Percentiles rank a stretch among this genome's conserved stretches.
Conservation (phyloP, 2,113 vertebrate genomes). For the Phalacrocorax carbo region DNA sequence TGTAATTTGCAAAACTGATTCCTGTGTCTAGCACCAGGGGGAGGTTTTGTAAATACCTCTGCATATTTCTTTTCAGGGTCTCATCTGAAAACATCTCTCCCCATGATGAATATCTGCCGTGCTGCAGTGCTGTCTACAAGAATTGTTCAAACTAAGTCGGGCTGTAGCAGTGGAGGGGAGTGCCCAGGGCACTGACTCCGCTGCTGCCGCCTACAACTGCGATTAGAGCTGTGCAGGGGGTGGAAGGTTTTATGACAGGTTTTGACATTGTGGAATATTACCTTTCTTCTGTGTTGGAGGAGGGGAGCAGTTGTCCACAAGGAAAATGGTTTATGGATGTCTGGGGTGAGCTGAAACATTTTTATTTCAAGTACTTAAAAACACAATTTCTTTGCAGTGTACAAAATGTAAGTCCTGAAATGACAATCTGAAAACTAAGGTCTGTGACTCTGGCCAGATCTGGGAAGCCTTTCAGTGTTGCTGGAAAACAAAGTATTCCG, state of each 20-base stretch:
- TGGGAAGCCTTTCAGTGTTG: background rate
- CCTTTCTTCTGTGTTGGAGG: background rate
- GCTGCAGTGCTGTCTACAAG: background rate
- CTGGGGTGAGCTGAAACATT: background rate
- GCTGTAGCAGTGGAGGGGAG: background rate
- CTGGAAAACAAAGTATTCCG: background rate
- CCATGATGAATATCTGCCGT: fast-evolving
- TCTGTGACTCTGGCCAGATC: background rate
- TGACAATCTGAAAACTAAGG: background rate
- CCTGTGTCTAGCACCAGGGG: background rate
- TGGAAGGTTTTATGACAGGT: background rate
- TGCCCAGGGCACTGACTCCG: background rate
- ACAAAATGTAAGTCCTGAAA: background rate
- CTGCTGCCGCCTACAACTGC: background rate
- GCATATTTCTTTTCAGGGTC: background rate
- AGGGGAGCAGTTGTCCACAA: background rate
- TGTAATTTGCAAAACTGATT: background rate
- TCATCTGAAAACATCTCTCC: background rate
- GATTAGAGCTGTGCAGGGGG: background rate
- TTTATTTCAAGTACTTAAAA: background rate
- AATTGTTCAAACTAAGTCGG: background rate
- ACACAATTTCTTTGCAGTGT: background rate
- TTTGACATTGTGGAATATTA: background rate
- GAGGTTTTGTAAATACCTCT: background rate
- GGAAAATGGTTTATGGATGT: background rate